A percentile compares a stretch with the other conserved stretches of the same genome.
Evolutionary conservation across 2,797 vertebrate genomes (phyloP).

Genomic region (Dipus sagitta): DNA sequence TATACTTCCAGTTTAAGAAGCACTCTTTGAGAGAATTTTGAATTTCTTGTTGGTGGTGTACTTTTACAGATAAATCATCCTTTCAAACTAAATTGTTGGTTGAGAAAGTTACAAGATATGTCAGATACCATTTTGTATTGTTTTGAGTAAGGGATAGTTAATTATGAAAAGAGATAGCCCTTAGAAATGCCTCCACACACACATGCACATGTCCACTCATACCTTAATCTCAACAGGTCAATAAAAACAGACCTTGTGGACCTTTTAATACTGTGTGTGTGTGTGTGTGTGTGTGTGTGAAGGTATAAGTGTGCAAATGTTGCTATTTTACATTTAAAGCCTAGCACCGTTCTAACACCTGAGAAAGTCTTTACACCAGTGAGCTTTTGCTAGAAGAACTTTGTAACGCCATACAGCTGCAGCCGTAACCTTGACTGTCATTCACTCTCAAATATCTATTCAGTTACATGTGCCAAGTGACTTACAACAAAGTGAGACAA

Average conservation of each 20-base stretch:
- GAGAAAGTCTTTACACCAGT: not conserved
- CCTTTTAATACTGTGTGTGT: not conserved
- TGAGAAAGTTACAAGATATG: not conserved
- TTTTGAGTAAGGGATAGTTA: not conserved
- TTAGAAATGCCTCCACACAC: not conserved
- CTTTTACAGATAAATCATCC: not conserved
- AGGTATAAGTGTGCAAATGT: no score
- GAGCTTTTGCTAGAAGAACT: not conserved
- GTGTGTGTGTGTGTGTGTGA: accelerated
- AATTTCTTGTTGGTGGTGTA: conserved; percentile 46
- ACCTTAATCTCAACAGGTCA: not conserved
- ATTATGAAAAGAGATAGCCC: not conserved
- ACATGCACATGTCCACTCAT: not conserved
- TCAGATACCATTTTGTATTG: not conserved
- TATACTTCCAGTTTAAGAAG: conserved; percentile 20
- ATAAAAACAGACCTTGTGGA: not conserved
- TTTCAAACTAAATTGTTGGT: not conserved
- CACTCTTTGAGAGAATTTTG: not conserved
- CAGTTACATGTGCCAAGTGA: conserved; percentile 45
- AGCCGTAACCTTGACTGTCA: conserved; percentile 76
- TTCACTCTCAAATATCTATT: conserved; percentile 76
- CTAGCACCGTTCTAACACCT: not conserved
- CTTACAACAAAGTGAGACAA: conserved; percentile 64
- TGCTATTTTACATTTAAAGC: not conserved
- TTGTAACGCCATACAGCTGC: not conserved